Evolutionary conservation across 2,113 vertebrate species (phyloP), one percentile per base, ranked within the genome.

Genomic region (Cochlearius cochlearius): DNA sequence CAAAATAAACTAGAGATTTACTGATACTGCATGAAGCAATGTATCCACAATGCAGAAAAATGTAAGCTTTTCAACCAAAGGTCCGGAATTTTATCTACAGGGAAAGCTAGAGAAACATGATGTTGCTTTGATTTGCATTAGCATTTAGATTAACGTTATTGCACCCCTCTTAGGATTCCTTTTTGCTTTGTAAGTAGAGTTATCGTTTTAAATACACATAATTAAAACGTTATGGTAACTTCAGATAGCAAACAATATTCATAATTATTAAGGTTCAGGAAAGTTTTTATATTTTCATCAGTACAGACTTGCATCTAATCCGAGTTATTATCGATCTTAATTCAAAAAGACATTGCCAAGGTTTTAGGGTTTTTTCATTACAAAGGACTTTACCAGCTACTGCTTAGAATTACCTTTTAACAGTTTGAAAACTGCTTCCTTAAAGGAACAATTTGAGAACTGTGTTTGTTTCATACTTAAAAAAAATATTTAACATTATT

Each of bases 321-420:
- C 6, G 1, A 94, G 64, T 78, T 91, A 39, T 80, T 67, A 94
- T 68, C 30, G 11, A 84, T 72, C 94, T 88, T 89, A 88, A 89
- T 81, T 88, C 77, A 92, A 97, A 98, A 96, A 97, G 94, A 93
- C 97, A 96, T 96, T 98, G 96, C 97, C 95, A 96, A 98, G 95
- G 94, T 94, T 96, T 96, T 82, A 82, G 72, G 21, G 15, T 72
- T 86, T 68, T 76, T 75, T 71, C 55, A 34, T 18, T 95, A 92
- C 26, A 41, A 79, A 94, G 45, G 88, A 76, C 29, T 90, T 93
- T 26, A 92, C 56, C 75, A 78, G 79, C 47, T 71, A n/a, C 88
- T 89, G 53, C 86, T 91, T 93, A 53, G 49, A 93, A 93, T 73
- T 49, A 60, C 21, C 36, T 90, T 94, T 69, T 77, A 86, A 22